A percentile compares a stretch with the other conserved stretches of the same genome.
Evolutionary conservation across 2,113 vertebrate species (phyloP).

Genomic region (Proteles cristata): DNA sequence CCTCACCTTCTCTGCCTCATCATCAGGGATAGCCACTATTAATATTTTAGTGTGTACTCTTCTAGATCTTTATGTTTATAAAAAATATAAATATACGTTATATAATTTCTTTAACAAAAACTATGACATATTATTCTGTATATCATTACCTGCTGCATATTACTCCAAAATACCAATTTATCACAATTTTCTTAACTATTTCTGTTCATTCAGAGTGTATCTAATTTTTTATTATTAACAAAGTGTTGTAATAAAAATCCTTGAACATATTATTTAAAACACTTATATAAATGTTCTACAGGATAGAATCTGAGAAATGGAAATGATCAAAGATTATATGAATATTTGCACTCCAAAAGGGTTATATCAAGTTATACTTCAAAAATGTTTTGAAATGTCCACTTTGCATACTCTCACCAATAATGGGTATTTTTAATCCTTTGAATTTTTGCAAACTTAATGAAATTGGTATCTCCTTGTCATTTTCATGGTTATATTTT

Average conservation of each 20-base stretch:
- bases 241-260: neutral
- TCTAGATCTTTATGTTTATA: neutral
- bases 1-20: neutral
- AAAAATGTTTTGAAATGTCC: neutral
- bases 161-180: neutral
- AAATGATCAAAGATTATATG: neutral
- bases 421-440: neutral
- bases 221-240: neutral
- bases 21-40: neutral
- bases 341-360: neutral
- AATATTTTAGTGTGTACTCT: neutral
- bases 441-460: neutral
- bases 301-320: neutral
- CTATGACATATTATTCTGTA: neutral
- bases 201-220: neutral
- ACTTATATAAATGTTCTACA: neutral
- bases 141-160: neutral
- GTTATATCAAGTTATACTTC: neutral
- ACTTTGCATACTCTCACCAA: neutral
- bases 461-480: neutral
- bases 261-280: neutral
- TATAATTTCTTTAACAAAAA: neutral
- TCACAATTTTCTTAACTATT: neutral
- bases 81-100: neutral
- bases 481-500: neutral